phyloP scores from a whole-genome alignment of 2,888 invertebrate species.

The Euspilapteryx auroguttella region DNA sequence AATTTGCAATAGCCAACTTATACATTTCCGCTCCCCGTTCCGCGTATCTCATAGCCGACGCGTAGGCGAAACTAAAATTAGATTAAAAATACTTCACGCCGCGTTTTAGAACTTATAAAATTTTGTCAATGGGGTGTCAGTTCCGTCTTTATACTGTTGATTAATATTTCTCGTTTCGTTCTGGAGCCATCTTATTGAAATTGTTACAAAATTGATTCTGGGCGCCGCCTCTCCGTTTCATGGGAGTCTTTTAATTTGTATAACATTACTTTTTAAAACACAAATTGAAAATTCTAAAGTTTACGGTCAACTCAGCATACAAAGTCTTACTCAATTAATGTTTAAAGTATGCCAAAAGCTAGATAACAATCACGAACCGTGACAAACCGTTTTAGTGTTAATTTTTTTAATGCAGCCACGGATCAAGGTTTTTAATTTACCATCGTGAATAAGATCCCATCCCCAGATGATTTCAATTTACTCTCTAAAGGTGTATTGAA shows the following conservation, averaged over 20 bases:
- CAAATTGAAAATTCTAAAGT: too few species aligned
- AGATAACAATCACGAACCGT: too few species aligned
- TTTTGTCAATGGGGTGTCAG: slow-evolving; percentile 50
- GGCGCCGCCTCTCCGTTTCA: too few species aligned
- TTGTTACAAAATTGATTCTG: slow-evolving; percentile 14
- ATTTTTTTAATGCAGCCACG: slow-evolving; percentile 15
- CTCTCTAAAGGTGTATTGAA: slow-evolving; percentile 20
- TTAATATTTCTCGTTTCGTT: slow-evolving; percentile 36
- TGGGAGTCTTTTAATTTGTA: too few species aligned
- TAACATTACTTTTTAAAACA: too few species aligned
- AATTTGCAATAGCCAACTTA: too few species aligned
- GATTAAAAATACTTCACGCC: slow-evolving; percentile 47
- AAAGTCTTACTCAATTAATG: too few species aligned
- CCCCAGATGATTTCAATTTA: slow-evolving; percentile 38
- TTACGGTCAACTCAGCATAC: too few species aligned
- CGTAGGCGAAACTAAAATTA: slow-evolving; percentile 48
- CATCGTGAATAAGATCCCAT: slow-evolving; percentile 16
- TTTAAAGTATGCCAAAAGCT: too few species aligned
- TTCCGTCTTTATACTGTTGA: slow-evolving; percentile 30
- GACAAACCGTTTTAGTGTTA: too few species aligned
- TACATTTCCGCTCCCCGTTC: too few species aligned
- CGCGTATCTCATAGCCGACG: too few species aligned
- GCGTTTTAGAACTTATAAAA: slow-evolving; percentile 38
- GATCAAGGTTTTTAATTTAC: slow-evolving; percentile 21
- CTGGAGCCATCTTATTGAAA: slow-evolving; percentile 16